phyloP scores from a whole-genome alignment of 2,797 vertebrate genomes.

The Enteromius paludinosus region DNA sequence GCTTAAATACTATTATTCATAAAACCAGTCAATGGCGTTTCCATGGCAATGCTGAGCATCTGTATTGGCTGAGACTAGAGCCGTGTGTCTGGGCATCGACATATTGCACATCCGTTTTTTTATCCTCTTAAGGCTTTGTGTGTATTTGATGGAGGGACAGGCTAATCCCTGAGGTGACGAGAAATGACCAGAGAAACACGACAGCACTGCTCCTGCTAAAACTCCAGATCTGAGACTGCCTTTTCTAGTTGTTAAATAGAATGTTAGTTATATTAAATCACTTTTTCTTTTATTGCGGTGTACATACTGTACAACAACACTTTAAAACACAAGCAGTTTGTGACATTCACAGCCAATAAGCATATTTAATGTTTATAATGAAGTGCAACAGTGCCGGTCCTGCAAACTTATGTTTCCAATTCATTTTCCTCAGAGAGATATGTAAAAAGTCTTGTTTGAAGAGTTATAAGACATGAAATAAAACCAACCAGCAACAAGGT shows the following conservation, averaged over 20 bases:
- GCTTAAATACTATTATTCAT: constrained; percentile 1
- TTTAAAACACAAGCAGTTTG: background rate
- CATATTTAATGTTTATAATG: background rate
- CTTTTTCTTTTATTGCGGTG: background rate
- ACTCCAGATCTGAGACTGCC: background rate
- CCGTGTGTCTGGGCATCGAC: constrained; percentile 11
- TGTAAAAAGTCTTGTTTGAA: background rate
- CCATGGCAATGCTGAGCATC: constrained; percentile 27
- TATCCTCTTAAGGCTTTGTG: constrained; percentile 35
- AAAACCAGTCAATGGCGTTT: background rate
- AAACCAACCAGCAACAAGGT: background rate
- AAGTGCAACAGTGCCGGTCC: background rate
- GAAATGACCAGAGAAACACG: background rate
- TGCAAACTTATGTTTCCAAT: background rate
- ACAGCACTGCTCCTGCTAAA: background rate
- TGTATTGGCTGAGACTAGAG: constrained; percentile 22
- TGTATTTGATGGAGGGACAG: constrained; percentile 18
- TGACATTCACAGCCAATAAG: background rate
- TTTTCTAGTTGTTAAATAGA: background rate
- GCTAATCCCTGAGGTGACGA: constrained; percentile 17
- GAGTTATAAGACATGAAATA: background rate
- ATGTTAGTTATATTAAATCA: background rate
- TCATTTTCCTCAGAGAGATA: background rate
- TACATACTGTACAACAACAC: background rate
- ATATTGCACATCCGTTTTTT: constrained; percentile 18